These are phyloP conservation scores for Pterostichus madidus DNA, from an alignment of 2,888 invertebrate genomes.

Conservation along the genomic window DNA sequence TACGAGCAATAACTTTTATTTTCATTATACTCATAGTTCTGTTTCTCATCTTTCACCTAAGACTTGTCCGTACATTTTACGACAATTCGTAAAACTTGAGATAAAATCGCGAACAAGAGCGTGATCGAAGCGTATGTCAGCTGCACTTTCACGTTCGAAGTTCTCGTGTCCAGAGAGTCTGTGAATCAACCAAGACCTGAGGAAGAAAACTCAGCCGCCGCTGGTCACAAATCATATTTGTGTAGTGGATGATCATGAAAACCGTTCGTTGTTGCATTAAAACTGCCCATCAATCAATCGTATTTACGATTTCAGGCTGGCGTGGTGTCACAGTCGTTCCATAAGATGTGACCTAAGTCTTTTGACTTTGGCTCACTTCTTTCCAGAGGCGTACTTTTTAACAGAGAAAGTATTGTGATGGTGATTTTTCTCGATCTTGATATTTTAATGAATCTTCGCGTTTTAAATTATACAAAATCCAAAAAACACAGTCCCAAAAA, in stretches of 20 bases:
- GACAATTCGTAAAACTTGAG: neutral
- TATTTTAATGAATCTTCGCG: no score
- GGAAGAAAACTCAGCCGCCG: neutral
- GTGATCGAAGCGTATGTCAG: neutral
- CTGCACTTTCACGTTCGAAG: no score
- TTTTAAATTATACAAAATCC: no score
- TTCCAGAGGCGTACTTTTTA: no score
- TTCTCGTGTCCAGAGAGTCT: no score
- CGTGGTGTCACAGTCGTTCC: neutral
- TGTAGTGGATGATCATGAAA: slow-evolving; percentile 5
- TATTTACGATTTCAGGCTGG: slow-evolving; percentile 6
- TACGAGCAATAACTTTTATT: slow-evolving; percentile 16
- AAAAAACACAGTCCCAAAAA: no score
- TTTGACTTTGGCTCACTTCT: no score
- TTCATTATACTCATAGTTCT: slow-evolving; percentile 4
- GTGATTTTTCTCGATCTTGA: no score
- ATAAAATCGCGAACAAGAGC: neutral
- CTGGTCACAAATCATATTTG: slow-evolving; percentile 34
- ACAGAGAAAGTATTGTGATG: no score
- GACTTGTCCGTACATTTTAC: neutral
- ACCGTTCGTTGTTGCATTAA: slow-evolving; percentile 10
- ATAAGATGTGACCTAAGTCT: no score
- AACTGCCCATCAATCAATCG: slow-evolving; percentile 45
- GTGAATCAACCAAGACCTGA: neutral
- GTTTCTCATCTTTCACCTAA: slow-evolving; percentile 1